Evolutionary conservation across 2,888 invertebrate genomes (phyloP).

Genomic region (Polymixis flavicincta): DNA sequence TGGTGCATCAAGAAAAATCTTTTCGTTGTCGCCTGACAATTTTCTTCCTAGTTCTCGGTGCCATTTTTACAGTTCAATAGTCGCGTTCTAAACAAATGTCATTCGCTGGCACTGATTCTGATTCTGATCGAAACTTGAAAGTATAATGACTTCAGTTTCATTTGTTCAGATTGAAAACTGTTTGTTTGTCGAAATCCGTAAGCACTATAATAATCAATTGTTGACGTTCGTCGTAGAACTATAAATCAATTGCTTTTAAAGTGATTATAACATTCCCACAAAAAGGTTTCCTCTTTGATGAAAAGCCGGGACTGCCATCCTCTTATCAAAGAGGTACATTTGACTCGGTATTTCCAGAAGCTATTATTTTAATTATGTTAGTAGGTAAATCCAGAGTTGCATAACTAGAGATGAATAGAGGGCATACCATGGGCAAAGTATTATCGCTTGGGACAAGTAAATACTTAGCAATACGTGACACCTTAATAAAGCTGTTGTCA

Average conservation of each 20-base stretch:
- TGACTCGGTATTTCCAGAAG: background rate
- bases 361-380: background rate
- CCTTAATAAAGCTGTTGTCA: slow-evolving; percentile 33
- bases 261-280: background rate
- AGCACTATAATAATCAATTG: background rate
- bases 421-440: slow-evolving; percentile 12
- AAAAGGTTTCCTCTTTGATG: background rate
- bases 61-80: slow-evolving; percentile 33
- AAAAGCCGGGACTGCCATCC: background rate
- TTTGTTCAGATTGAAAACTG: slow-evolving; percentile 15
- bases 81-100: slow-evolving; percentile 41
- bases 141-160: slow-evolving; percentile 17
- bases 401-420: slow-evolving; percentile 5
- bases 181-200: slow-evolving; percentile 24
- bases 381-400: slow-evolving; percentile 21
- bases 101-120: slow-evolving; percentile 39
- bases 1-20: background rate
- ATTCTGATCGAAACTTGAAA: slow-evolving; percentile 4
- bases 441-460: slow-evolving; percentile 15
- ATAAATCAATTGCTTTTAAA: background rate
- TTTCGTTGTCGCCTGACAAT: background rate
- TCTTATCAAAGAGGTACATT: background rate
- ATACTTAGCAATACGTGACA: slow-evolving; percentile 38
- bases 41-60: slow-evolving; percentile 9
- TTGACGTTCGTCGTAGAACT: background rate